Evolutionary conservation across 92 coral and sea anemone genomes (phyloP), one percentile per base, ranked within the genome.

Genomic region (Zoanthus gigantus): DNA sequence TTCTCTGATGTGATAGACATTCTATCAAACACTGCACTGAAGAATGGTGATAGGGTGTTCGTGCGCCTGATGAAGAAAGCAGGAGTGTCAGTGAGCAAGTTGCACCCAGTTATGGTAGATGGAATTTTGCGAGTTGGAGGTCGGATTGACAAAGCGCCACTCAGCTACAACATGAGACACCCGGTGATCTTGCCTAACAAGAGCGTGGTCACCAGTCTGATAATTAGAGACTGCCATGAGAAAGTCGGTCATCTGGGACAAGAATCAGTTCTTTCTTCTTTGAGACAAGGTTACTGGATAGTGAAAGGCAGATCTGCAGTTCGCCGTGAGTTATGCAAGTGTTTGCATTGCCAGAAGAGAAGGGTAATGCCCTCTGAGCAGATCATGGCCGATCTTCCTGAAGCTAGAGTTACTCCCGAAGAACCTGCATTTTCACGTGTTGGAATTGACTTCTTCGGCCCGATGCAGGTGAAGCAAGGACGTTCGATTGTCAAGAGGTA

Each of bases 381-480:
- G 84, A 80, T 93, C 47, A 93, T 93, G 96, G 94, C 90, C 2
- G 88, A 88, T 34, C 81, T 93, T 7, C 96, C 91, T 3, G 57
- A 60, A 7, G 88, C 77, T 2, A 78, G 93, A 14, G 87, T 87
- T 12, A 92, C 92, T 16, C 94, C 93, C 45, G 60, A 37, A 31
- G 77, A 84, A 32, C 96, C 94, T 46, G 92, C 92, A 10, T 93
- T 90, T 79, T 60, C 86, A n/a, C 47, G 37, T 48, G 93, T 87
- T 32, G 93, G 95, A 4, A 80, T 90, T 1, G 94, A 91, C 58
- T 93, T 63, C 76, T 93, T 93, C 67, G 93, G 95, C 9, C 93
- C 93, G 1, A 31, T 90, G 7, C 82, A 50, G 10, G 56, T 50
- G 56, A 52, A 52, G 56, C 56, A 52, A 52, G 56, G 56, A 0